Conservation (phyloP, 2,113 vertebrate species). For the Chaenogobius annularis region DNA sequence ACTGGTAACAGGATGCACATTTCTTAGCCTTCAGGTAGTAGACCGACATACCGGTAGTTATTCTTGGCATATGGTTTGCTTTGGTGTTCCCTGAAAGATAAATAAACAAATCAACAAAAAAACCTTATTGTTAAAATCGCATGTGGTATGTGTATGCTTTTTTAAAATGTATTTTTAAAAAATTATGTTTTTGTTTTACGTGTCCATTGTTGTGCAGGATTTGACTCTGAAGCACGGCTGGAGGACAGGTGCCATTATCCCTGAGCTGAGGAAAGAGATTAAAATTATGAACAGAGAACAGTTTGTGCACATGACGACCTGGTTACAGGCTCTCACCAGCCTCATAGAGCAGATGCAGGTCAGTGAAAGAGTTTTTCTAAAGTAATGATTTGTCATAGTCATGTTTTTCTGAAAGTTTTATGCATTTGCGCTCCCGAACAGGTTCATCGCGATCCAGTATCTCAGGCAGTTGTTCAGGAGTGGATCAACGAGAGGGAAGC, state of each 20-base stretch:
- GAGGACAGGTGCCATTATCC: conserved; percentile 97
- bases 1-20: too few species aligned
- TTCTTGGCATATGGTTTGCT: too few species aligned
- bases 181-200: not conserved
- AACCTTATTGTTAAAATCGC: too few species aligned
- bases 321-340: conserved; percentile 92
- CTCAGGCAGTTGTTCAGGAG: conserved; percentile 87
- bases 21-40: too few species aligned
- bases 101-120: too few species aligned
- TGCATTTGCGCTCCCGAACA: conserved; percentile 49
- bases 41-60: too few species aligned
- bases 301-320: conserved; percentile 90
- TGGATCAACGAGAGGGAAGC: conserved; percentile 92
- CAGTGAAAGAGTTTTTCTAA: conserved; percentile 33
- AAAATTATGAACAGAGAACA: conserved; percentile 95
- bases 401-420: not conserved
- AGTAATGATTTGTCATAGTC: not conserved
- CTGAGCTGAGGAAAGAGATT: conserved; percentile 92
- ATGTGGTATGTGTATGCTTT: too few species aligned
- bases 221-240: conserved; percentile 97
- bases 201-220: conserved; percentile 77
- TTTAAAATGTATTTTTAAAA: too few species aligned
- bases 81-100: too few species aligned
- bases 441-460: conserved; percentile 87
- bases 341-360: conserved; percentile 97